Evolutionary conservation across 2,797 vertebrate species (phyloP).

Genomic region (Malacoraja senta): DNA sequence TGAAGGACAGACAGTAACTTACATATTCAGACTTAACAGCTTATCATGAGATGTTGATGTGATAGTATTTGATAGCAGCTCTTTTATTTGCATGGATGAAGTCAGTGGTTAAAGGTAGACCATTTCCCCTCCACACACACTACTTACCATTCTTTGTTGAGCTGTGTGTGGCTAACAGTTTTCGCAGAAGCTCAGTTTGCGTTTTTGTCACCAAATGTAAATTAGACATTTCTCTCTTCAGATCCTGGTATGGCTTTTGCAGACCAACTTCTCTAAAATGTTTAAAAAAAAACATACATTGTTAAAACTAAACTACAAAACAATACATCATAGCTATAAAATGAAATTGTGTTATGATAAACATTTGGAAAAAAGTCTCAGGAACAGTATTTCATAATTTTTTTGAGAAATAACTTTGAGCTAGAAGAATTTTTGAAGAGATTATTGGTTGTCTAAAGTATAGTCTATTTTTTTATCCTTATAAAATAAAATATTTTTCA

Average conservation of each 20-base stretch:
- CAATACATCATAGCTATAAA: not conserved
- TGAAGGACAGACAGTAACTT: conserved; percentile 38
- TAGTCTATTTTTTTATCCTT: not conserved
- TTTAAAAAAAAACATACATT: conserved; percentile 30
- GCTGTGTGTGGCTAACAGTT: conserved; percentile 52
- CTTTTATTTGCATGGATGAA: conserved; percentile 45
- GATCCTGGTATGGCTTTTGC: conserved; percentile 61
- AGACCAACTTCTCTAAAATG: conserved; percentile 46
- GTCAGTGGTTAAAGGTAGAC: conserved; percentile 40
- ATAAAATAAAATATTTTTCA: not conserved
- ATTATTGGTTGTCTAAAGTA: not conserved
- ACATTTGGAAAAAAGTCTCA: not conserved
- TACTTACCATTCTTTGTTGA: conserved; percentile 66
- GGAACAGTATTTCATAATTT: not conserved
- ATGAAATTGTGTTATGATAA: not conserved
- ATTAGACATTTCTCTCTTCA: conserved; percentile 68
- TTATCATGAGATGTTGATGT: conserved; percentile 55
- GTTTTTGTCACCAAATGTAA: conserved; percentile 59
- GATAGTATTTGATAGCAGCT: conserved; percentile 49
- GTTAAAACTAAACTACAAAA: not conserved
- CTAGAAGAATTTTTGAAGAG: not conserved
- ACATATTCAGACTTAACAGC: conserved; percentile 49
- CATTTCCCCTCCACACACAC: conserved; percentile 45
- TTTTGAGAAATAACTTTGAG: not conserved
- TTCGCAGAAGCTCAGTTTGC: conserved; percentile 61